Evolutionary conservation across 2,113 vertebrate species (phyloP).

Genomic region (Noturus placidus): DNA sequence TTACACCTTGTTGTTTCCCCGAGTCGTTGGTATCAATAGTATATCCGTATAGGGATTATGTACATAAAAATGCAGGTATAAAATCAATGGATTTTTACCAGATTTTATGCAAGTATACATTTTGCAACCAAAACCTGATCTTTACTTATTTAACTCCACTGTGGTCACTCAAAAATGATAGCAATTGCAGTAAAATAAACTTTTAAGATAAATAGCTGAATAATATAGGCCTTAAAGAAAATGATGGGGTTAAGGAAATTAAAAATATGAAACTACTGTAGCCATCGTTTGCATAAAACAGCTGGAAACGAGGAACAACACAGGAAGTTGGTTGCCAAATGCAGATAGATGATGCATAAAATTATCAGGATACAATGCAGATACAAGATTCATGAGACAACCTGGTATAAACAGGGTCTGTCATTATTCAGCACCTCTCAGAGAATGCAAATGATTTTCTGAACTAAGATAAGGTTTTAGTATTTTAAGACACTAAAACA

Average conservation of each 20-base stretch:
- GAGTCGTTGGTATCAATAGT: background rate
- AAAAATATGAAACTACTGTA: background rate
- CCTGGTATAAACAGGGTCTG: constrained; percentile 1
- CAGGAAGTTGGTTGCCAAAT: background rate
- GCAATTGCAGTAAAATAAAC: background rate
- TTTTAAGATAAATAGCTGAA: background rate
- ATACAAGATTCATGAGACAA: constrained; percentile 28
- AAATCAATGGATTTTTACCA: background rate
- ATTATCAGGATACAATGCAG: constrained; percentile 17
- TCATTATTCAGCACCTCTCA: constrained; percentile 28
- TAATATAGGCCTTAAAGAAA: background rate
- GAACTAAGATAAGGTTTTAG: background rate
- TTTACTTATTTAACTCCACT: background rate
- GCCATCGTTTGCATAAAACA: constrained; percentile 1
- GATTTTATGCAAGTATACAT: background rate
- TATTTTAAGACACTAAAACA: background rate
- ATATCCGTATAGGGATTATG: background rate
- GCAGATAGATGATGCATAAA: constrained; percentile 27
- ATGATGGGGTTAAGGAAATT: background rate
- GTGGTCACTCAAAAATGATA: background rate
- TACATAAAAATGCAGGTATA: background rate
- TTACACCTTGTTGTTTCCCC: background rate
- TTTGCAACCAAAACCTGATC: background rate
- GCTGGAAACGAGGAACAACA: background rate
- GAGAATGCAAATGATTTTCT: constrained; percentile 13